Percentiles rank a stretch among this genome's conserved stretches.
phyloP scores from a whole-genome alignment of 2,888 invertebrate genomes.

The Lymantria dispar region DNA sequence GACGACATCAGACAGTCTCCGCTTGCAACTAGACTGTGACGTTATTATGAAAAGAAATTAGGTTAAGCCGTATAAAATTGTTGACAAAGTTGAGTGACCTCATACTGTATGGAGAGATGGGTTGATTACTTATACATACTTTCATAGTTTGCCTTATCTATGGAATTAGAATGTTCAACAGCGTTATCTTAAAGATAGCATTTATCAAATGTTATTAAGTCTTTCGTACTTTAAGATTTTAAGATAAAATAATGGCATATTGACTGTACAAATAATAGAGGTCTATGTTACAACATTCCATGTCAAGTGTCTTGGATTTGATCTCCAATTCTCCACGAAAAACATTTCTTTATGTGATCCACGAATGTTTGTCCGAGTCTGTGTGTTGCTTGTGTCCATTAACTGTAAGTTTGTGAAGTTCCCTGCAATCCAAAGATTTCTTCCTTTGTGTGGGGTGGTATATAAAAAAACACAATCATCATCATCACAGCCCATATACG shows the following conservation, averaged over 20 bases:
- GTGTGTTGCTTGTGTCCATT: too few species aligned
- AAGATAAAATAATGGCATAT: too few species aligned
- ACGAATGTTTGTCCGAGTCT: too few species aligned
- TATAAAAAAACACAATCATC: too few species aligned
- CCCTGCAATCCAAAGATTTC: too few species aligned
- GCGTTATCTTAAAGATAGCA: conserved; percentile 15
- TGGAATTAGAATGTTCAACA: conserved; percentile 25
- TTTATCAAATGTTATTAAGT: too few species aligned
- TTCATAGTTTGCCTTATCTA: conserved; percentile 21
- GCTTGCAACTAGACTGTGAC: conserved; percentile 64
- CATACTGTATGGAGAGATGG: conserved; percentile 11
- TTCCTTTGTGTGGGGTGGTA: too few species aligned
- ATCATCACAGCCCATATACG: too few species aligned
- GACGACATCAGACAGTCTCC: conserved; percentile 50
- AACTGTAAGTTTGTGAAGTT: too few species aligned
- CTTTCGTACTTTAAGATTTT: too few species aligned
- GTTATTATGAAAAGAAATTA: conserved; percentile 73
- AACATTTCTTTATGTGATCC: neutral
- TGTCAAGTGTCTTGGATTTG: conserved; percentile 3
- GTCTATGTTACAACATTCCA: neutral
- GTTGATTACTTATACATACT: conserved; percentile 30
- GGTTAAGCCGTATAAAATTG: conserved; percentile 57
- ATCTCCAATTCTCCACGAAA: neutral
- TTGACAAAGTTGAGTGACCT: conserved; percentile 35
- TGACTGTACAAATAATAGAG: too few species aligned